Evolutionary conservation across 2,888 invertebrate species (phyloP).

Genomic region (Protonemura montana): DNA sequence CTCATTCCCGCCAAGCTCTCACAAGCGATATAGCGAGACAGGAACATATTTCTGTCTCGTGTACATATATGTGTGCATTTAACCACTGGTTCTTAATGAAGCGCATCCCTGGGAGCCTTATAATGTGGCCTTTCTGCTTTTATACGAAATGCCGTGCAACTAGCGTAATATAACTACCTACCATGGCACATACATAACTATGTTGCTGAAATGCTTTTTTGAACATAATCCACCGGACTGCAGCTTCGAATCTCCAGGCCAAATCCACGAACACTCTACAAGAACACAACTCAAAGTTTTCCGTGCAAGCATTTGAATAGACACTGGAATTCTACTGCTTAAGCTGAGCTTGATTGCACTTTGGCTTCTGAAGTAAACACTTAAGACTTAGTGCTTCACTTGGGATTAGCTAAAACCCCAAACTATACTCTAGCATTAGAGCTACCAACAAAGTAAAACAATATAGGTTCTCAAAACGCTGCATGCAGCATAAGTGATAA

Average conservation of each 20-base stretch:
- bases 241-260: not conserved
- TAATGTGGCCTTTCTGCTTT: too few species aligned
- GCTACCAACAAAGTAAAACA: slow-evolving; percentile 19
- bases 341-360: slow-evolving; percentile 37
- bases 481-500: not conserved
- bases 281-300: not conserved
- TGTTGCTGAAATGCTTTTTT: not conserved
- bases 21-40: too few species aligned
- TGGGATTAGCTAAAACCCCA: slow-evolving; percentile 30
- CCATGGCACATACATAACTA: too few species aligned
- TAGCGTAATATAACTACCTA: too few species aligned
- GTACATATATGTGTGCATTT: too few species aligned
- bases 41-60: too few species aligned
- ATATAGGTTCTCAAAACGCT: not conserved
- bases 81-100: too few species aligned
- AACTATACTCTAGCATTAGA: slow-evolving; percentile 34
- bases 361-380: slow-evolving; percentile 35
- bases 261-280: not conserved
- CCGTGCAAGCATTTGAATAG: not conserved
- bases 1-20: too few species aligned
- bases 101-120: too few species aligned
- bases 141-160: too few species aligned
- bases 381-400: slow-evolving; percentile 25
- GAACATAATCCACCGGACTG: not conserved
- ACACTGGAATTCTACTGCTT: slow-evolving; percentile 13